These are phyloP conservation scores for Eulemur mongoz DNA, from an alignment of 2,797 vertebrate species.

Conservation along the genomic window DNA sequence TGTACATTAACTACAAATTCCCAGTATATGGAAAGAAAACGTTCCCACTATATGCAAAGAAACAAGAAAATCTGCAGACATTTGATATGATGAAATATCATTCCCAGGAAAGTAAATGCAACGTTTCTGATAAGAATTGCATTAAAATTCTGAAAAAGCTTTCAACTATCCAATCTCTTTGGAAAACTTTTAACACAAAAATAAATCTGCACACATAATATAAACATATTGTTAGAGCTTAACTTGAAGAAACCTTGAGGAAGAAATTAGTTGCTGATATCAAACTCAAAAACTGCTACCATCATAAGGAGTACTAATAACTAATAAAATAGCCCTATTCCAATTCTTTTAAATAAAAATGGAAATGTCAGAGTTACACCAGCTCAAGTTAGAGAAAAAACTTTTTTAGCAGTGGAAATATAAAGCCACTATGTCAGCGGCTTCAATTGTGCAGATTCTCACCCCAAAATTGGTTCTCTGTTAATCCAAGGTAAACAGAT, in stretches of 20 bases:
- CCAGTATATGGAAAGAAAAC: not conserved
- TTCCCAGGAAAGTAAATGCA: not conserved
- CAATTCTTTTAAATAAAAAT: not conserved
- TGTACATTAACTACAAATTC: not conserved
- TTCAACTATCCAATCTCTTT: not conserved
- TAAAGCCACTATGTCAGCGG: not conserved
- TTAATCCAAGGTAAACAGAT: not conserved
- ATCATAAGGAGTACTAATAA: not conserved
- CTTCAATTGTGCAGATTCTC: not conserved
- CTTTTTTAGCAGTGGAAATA: not conserved
- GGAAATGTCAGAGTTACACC: not conserved
- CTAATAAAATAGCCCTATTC: not conserved
- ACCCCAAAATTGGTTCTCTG: not conserved
- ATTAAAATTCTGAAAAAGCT: constrained; percentile 20
- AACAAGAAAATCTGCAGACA: not conserved
- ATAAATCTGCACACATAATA: not conserved
- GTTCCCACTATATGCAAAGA: not conserved
- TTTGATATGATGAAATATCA: not conserved
- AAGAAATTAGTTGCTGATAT: not conserved
- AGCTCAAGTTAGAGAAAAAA: not conserved
- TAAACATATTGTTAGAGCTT: not conserved
- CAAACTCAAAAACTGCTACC: not conserved
- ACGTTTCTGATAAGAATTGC: not conserved
- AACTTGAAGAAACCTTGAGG: not conserved
- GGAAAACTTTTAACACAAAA: constrained; percentile 29